A percentile compares a stretch with the other conserved stretches of the same genome.
Evolutionary conservation across 2,797 vertebrate genomes (phyloP).

Genomic region (Apodemus agrarius): DNA sequence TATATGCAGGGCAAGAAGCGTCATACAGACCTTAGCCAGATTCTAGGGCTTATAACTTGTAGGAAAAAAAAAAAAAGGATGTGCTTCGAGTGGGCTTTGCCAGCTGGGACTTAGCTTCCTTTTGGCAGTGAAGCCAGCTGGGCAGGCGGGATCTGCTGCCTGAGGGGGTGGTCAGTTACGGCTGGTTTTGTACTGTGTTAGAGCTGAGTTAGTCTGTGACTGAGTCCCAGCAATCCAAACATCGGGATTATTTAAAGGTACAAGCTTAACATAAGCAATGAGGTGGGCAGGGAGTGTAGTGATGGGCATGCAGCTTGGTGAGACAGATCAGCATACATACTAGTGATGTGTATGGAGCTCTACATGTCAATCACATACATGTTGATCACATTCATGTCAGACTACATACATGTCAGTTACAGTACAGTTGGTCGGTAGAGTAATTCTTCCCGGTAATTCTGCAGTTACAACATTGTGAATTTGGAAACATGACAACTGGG

Average conservation of each 20-base stretch:
- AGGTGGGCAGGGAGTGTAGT: background rate
- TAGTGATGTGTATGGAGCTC: background rate
- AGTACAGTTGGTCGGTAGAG: background rate
- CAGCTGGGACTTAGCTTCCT: background rate
- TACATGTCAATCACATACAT: background rate
- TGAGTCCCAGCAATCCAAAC: background rate
- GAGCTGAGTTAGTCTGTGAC: background rate
- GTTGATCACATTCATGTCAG: background rate
- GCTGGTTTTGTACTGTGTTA: background rate
- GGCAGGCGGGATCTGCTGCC: background rate
- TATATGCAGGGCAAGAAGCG: background rate
- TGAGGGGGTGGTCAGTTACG: background rate
- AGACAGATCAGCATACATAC: background rate
- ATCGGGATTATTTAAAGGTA: background rate
- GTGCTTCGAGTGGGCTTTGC: background rate
- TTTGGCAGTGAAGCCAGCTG: background rate
- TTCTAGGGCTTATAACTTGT: background rate
- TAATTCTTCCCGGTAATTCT: background rate
- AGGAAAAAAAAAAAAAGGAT: background rate
- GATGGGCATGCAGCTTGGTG: background rate
- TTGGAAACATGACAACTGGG: constrained; percentile 44
- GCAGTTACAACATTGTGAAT: background rate
- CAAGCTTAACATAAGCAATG: background rate
- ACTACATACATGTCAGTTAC: background rate
- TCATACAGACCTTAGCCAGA: background rate